Evolutionary conservation across 2,113 vertebrate species (phyloP), one percentile per base, ranked within the genome.

Genomic region (Hypomesus transpacificus): DNA sequence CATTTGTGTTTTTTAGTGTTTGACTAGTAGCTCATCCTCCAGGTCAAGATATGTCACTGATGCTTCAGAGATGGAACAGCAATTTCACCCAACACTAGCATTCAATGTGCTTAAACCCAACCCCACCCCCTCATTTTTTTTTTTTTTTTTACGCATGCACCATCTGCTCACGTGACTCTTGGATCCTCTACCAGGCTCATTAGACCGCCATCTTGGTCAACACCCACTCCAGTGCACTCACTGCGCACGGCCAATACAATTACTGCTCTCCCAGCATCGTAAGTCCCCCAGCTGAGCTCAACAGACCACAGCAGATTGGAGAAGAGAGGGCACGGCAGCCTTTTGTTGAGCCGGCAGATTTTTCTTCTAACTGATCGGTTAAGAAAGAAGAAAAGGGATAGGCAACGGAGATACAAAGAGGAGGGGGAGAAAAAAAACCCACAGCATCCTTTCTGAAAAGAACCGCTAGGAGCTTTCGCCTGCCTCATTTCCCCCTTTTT

Each of bases 131-230:
- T 11, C 34, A 34, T 3, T 3, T 34, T 34, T 34, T 70, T 31
- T 14, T 16, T 18, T n/a, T 22, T 82, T 92, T 89, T 90, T 64
- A 71, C 72, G 84, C 90, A 91, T 82, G 69, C 90, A 92, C 94
- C 93, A 79, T 93, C 91, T 91, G 92, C 85, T 96, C 96, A 98
- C 94, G 93, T 98, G 96, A 95, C 87, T 59, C 80, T 75, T 91
- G 84, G 69, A 82, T 92, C 91, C 91, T 90, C 90, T 92, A 88
- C 84, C 87, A 90, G 84, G 92, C 90, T 92, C 93, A 92, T 90
- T 93, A 89, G 91, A 93, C 95, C 89, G 96, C 97, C 96, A 99
- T 99, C 94, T 99, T 99, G 96, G 96, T 94, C 93, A 81, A 92
- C 95, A 96, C 96, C 95, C 95, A 93, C 94, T 94, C 91, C 93